A percentile compares a stretch with the other conserved stretches of the same genome.
phyloP scores from a whole-genome alignment of 2,113 vertebrate genomes.

The Brachyhypopomus occidentalis region DNA sequence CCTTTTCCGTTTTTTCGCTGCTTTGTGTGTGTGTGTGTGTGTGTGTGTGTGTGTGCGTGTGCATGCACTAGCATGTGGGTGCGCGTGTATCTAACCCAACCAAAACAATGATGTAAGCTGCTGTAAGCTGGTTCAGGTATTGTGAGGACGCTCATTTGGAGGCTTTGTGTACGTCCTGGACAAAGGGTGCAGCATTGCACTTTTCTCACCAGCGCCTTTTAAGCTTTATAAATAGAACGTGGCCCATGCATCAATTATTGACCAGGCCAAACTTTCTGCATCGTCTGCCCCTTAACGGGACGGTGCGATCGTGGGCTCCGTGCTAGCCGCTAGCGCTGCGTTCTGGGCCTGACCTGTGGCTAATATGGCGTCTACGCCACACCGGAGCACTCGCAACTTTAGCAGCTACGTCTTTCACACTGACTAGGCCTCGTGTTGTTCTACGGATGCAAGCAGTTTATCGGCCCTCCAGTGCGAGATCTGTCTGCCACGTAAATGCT shows the following conservation, averaged over 20 bases:
- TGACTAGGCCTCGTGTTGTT: constrained; percentile 6
- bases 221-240: constrained; percentile 60
- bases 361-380: constrained; percentile 29
- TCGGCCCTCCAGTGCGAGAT: not conserved
- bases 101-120: constrained; percentile 58
- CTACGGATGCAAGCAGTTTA: not conserved
- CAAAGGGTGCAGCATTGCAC: constrained; percentile 49
- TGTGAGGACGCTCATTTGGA: constrained; percentile 41
- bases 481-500: not conserved
- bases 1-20: constrained; percentile 30
- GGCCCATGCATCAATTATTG: constrained; percentile 50
- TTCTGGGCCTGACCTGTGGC: constrained; percentile 46
- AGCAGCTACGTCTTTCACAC: constrained; percentile 39
- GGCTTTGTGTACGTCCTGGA: constrained; percentile 45
- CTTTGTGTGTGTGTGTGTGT: constrained; percentile 42
- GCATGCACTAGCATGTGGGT: constrained; percentile 3
- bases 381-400: constrained; percentile 1
- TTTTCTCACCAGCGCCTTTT: constrained; percentile 53
- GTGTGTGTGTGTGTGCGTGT: constrained; percentile 40
- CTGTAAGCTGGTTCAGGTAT: constrained; percentile 56
- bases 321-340: constrained; percentile 20
- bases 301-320: constrained; percentile 36
- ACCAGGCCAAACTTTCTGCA: constrained; percentile 44
- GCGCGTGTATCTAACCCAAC: constrained; percentile 45
- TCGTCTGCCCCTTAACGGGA: constrained; percentile 37